These are phyloP conservation scores for Chydorus sphaericus DNA, from an alignment of 2,888 invertebrate genomes.

Conservation along the genomic window DNA sequence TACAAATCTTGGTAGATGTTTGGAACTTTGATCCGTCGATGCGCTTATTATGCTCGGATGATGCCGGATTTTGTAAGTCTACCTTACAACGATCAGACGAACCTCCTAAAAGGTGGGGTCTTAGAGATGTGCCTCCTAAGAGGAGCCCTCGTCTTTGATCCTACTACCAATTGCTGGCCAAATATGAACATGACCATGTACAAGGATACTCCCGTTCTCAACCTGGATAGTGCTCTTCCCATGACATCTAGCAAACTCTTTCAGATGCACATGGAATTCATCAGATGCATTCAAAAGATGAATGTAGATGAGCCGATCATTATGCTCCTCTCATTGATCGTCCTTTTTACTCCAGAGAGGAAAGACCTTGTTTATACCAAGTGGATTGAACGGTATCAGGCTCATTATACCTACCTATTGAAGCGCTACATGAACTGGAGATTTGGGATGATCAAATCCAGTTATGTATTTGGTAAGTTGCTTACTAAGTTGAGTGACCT, in stretches of 20 bases:
- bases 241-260: conserved; percentile 27
- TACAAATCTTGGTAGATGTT: conserved; percentile 22
- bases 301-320: conserved; percentile 29
- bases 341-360: conserved; percentile 31
- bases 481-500: conserved; percentile 31
- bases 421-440: conserved; percentile 27
- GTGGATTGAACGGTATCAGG: conserved; percentile 28
- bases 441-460: conserved; percentile 25
- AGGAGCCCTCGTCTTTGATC: conserved; percentile 30
- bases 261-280: conserved; percentile 30
- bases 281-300: conserved; percentile 28
- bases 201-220: conserved; percentile 22
- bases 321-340: conserved; percentile 30
- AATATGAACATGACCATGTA: conserved; percentile 20
- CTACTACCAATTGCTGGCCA: conserved; percentile 24
- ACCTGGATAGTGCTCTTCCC: conserved; percentile 24
- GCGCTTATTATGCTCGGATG: conserved; percentile 24
- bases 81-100: conserved; percentile 22
- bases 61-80: conserved; percentile 23
- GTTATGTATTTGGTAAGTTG: conserved; percentile 28
- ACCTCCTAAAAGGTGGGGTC: conserved; percentile 28
- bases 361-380: conserved; percentile 25
- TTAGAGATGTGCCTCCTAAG: conserved; percentile 33
- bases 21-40: conserved; percentile 25
- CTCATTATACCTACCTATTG: conserved; percentile 27